Evolutionary conservation across 2,888 invertebrate genomes (phyloP).

Genomic region (Eupeodes latifasciatus): DNA sequence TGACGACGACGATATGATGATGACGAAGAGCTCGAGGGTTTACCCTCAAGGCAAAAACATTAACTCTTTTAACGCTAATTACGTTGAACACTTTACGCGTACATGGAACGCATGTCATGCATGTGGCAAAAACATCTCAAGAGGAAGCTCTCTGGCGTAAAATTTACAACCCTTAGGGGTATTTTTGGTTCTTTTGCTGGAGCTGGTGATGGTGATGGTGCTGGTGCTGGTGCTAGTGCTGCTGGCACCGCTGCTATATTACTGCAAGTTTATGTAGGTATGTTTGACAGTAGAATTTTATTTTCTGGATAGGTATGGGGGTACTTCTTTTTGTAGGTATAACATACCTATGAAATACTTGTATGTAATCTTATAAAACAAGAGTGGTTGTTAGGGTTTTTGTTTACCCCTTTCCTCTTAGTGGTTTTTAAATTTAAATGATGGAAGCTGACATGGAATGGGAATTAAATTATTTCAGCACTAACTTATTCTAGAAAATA

Average conservation of each 20-base stretch:
- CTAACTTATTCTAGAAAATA: too few relatives aligned
- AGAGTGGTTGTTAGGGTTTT: neutral
- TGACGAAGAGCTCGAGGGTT: neutral
- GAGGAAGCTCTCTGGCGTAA: constrained; percentile 20
- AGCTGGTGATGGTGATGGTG: too few relatives aligned
- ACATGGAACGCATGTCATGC: constrained; percentile 56
- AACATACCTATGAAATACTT: too few relatives aligned
- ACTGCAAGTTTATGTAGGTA: neutral
- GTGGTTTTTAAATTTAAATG: constrained; percentile 1
- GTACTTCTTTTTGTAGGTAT: neutral
- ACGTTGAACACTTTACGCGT: constrained; percentile 54
- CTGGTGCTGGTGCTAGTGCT: too few relatives aligned
- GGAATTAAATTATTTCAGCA: neutral
- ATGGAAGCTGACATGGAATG: neutral
- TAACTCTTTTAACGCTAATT: constrained; percentile 66
- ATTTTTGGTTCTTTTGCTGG: neutral
- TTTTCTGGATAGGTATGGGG: neutral
- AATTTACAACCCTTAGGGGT: constrained; percentile 7
- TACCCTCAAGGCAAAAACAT: constrained; percentile 36
- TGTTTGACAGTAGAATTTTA: neutral
- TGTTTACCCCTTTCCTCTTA: neutral
- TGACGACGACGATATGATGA: too few relatives aligned
- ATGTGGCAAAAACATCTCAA: constrained; percentile 28
- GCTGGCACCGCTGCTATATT: too few relatives aligned
- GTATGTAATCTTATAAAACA: neutral